Evolutionary conservation across 2,888 invertebrate species (phyloP), one percentile per base, ranked within the genome.

Genomic region (Tribolium freemani): DNA sequence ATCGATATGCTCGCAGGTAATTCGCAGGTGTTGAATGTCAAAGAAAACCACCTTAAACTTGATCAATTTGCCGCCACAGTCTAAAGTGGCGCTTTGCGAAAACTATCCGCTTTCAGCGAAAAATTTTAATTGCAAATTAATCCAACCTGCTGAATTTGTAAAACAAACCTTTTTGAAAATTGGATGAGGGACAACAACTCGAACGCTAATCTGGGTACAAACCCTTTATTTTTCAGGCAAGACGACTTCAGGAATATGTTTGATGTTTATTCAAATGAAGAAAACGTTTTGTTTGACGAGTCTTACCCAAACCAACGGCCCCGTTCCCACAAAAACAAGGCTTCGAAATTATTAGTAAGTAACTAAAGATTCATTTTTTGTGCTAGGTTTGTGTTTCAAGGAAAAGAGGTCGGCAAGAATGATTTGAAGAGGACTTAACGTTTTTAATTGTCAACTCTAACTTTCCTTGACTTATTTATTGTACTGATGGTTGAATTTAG

Each of bases 351-450:
- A 57, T 56, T 77, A 72, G 80, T 79, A 72, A 75, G 75, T 77
- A n/a, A 57, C 11, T 31, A 38, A 30, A 9, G 11, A 30, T 1
- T 56, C 1, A 53, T 10, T 53, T 16, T 5, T 31, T 38, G 10
- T 57, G 10, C 2, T 20, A 26, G 54, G 9, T 45, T 3, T 46
- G 1, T 20, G 5, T 46, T 80, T 80, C 48, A 72, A 81, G 81
- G 78, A 77, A 6, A 80, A 80, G 50, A 74, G 78, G 73, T 78
- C 79, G 10, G 61, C 75, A 10, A 76, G 74, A 44, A 73, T 74
- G 53, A 71, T 76, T 51, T 76, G 63, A 73, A 73, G 57, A 63
- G 63, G 48, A 66, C 53, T 31, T 50, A 46, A 11, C 11, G 16
- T 48, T 48, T 48, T 48, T 48, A 11, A 4, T 48, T 16, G 48